Percentiles rank a stretch among this genome's conserved stretches.
Conservation (phyloP, 2,113 vertebrate genomes). For the Corythoichthys haematopterus region DNA sequence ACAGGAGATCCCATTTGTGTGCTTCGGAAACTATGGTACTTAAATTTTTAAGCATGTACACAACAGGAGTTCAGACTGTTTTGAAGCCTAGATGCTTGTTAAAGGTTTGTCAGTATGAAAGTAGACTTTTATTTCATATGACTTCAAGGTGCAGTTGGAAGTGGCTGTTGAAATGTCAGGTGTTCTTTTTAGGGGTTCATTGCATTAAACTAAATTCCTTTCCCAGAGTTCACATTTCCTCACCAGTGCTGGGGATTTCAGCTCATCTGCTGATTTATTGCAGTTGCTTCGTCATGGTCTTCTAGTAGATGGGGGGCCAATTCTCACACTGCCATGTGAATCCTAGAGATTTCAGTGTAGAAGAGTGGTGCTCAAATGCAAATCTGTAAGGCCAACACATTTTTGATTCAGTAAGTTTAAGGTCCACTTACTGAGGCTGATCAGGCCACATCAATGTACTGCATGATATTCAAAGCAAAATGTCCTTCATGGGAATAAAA, state of each 20-base stretch:
- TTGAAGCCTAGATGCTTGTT: slow-evolving; percentile 38
- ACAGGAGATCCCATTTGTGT: slow-evolving; percentile 47
- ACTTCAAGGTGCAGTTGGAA: slow-evolving; percentile 26
- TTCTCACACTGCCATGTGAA: slow-evolving; percentile 53
- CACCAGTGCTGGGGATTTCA: slow-evolving; percentile 59
- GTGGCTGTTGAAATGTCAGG: slow-evolving; percentile 37
- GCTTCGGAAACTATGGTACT: background rate
- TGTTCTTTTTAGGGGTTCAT: slow-evolving; percentile 47
- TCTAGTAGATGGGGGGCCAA: slow-evolving; percentile 31
- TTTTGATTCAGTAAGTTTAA: background rate
- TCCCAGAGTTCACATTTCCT: slow-evolving; percentile 66
- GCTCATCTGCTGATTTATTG: slow-evolving; percentile 61
- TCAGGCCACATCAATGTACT: background rate
- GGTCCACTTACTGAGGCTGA: background rate
- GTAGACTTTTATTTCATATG: slow-evolving; percentile 19
- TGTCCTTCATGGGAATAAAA: too few relatives aligned
- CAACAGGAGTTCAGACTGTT: background rate
- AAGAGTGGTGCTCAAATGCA: background rate
- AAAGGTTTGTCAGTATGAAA: slow-evolving; percentile 2
- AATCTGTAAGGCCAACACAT: background rate
- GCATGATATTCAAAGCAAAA: background rate
- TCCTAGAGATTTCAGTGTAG: slow-evolving; percentile 29
- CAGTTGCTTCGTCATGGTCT: slow-evolving; percentile 53
- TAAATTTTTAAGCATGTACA: background rate
- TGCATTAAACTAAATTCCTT: slow-evolving; percentile 61